Conservation (phyloP, 2,888 invertebrate species). For the Amorpha juglandis region DNA sequence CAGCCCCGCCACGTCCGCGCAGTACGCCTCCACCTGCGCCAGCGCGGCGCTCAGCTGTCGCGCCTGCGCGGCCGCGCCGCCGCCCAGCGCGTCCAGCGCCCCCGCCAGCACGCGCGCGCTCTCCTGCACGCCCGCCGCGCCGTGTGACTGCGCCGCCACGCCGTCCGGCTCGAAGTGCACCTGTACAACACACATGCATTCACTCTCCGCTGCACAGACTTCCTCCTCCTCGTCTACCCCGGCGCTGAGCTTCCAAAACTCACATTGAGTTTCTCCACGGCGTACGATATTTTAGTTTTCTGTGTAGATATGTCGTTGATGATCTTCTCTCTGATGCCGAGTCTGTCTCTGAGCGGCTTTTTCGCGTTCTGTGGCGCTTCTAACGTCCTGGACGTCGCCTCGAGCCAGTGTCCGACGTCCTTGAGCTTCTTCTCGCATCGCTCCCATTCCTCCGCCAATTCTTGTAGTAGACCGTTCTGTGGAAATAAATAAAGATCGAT, state of each 20-base stretch:
- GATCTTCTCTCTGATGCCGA: slow-evolving; percentile 93
- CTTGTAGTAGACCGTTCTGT: slow-evolving; percentile 94
- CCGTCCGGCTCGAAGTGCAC: slow-evolving; percentile 95
- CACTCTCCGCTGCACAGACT: slow-evolving; percentile 3
- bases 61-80: slow-evolving; percentile 86
- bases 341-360: slow-evolving; percentile 93
- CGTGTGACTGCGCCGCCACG: slow-evolving; percentile 90
- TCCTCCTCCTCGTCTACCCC: neutral
- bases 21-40: slow-evolving; percentile 93
- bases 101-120: slow-evolving; percentile 88
- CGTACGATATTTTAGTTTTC: slow-evolving; percentile 94
- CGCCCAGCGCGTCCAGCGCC: slow-evolving; percentile 87
- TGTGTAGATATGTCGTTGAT: slow-evolving; percentile 94
- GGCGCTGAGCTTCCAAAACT: slow-evolving; percentile 48
- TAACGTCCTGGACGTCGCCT: slow-evolving; percentile 90
- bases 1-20: slow-evolving; percentile 93
- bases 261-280: slow-evolving; percentile 95
- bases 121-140: slow-evolving; percentile 87
- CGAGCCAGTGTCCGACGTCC: slow-evolving; percentile 95
- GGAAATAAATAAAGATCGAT: slow-evolving; percentile 51
- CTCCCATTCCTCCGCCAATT: slow-evolving; percentile 97
- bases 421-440: slow-evolving; percentile 97
- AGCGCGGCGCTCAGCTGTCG: slow-evolving; percentile 89
- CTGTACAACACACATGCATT: slow-evolving; percentile 65
- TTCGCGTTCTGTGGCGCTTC: slow-evolving; percentile 93